Evolutionary conservation across 2,113 vertebrate species (phyloP), one percentile per base, ranked within the genome.

Genomic region (Melanostigma gelatinosum): DNA sequence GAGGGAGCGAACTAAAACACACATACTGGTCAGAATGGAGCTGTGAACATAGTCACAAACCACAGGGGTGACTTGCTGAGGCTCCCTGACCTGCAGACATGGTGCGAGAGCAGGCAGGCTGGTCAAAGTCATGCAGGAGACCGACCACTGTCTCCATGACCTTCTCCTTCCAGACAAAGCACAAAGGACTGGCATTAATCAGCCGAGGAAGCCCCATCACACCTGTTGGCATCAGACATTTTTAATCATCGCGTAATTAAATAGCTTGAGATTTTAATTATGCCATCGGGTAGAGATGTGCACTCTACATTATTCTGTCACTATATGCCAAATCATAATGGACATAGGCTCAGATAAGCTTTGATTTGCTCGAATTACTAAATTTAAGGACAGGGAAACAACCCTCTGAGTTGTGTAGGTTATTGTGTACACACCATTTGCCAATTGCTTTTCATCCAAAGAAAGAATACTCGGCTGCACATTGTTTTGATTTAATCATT

Each of bases 171-270:
- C 68, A 82, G 68, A 79, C 36, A 22, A 68, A 38, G 34, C 64
- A 80, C 29, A 72, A 34, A 57, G 29, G 29, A 34, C 69, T 44
- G 66, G n/a, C 64, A 72, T 82, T 79, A 67, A 79, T 74, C 55
- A 72, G 60, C 46, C 3, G 0, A 32, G n/a, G 64, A 60, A 62
- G 55, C 20, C 0, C 73, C 40, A 67, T 68, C 68, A 66, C 77
- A 88, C 82, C 82, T 87, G 88, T 84, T 87, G 80, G 46, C 67
- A 75, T 66, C 67, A 74, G 74, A 71, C 69, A 36, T 76, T 62
- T 84, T 80, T 82, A 73, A 85, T 69, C 78, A 71, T 11, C 5
- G 68, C 46, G 24, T 79, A 57, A 86, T 91, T 79, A 75, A 79
- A 87, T 48, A 57, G 77, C 75, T 44, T 67, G 42, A 69, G 61